These are phyloP conservation scores for Pachypanchax playfairii DNA, from an alignment of 2,113 vertebrate genomes.

Conservation along the genomic window DNA sequence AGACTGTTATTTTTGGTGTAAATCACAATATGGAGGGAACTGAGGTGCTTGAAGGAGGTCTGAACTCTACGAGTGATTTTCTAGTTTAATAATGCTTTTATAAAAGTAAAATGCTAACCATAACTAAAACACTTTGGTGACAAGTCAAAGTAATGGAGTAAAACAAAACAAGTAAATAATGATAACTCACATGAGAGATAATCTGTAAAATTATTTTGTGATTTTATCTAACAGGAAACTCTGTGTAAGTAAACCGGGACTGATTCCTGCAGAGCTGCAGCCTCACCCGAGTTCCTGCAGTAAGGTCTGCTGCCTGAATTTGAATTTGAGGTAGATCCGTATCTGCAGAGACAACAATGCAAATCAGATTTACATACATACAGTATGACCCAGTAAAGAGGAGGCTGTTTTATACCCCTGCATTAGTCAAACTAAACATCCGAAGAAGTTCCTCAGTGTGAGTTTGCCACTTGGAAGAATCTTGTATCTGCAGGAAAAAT, in stretches of 20 bases:
- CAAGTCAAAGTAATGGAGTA: no score
- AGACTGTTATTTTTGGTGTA: no score
- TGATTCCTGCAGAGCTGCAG: neutral
- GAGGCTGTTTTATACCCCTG: slow-evolving; percentile 70
- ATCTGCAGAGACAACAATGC: slow-evolving; percentile 56
- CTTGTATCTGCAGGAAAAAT: slow-evolving; percentile 65
- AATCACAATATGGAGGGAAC: no score
- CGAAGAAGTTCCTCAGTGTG: slow-evolving; percentile 76
- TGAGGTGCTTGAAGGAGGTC: no score
- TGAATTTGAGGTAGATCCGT: slow-evolving; percentile 64
- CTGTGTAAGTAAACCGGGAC: neutral
- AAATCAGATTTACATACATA: neutral
- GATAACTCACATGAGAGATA: neutral
- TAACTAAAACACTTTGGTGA: no score
- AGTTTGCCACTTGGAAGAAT: slow-evolving; percentile 55
- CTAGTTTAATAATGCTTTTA: no score
- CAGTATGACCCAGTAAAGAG: neutral
- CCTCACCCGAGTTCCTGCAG: slow-evolving; percentile 66
- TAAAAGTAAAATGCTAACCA: no score
- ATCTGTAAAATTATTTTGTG: neutral
- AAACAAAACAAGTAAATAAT: neutral
- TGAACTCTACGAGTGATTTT: no score
- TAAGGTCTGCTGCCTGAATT: slow-evolving; percentile 32
- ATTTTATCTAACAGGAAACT: neutral
- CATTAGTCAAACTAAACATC: slow-evolving; percentile 77